Conservation (phyloP, 2,888 invertebrate genomes). For the Stenodema calcarata region DNA sequence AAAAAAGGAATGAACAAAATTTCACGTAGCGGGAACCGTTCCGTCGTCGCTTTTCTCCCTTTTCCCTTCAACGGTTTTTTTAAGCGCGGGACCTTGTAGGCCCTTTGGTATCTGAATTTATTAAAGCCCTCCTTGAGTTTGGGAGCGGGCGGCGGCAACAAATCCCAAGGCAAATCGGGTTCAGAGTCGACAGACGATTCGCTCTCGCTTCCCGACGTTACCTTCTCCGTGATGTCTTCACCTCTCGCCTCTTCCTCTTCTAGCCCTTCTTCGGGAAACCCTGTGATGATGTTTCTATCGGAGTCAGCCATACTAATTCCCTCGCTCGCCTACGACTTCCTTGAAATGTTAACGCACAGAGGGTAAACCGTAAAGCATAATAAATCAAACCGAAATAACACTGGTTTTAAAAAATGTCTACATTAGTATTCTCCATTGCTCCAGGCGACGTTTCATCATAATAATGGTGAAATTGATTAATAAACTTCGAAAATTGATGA, state of each 20-base stretch:
- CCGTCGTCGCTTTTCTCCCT: background rate
- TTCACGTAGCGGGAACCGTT: background rate
- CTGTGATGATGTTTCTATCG: background rate
- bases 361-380: too few relatives aligned
- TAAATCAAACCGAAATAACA: too few relatives aligned
- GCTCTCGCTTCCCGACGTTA: background rate
- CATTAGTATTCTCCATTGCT: too few relatives aligned
- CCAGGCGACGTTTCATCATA: too few relatives aligned
- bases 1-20: constrained; percentile 22
- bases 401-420: too few relatives aligned
- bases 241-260: background rate
- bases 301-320: background rate
- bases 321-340: too few relatives aligned
- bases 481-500: too few relatives aligned
- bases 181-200: background rate
- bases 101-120: background rate
- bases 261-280: background rate
- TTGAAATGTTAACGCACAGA: background rate
- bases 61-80: background rate
- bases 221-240: background rate
- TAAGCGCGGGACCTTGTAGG: background rate
- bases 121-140: background rate
- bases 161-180: background rate
- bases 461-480: too few relatives aligned
- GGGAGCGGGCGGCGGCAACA: background rate